Percentiles rank a stretch among this genome's conserved stretches.
Evolutionary conservation across 2,888 invertebrate species (phyloP).

Genomic region (Nomada flava): DNA sequence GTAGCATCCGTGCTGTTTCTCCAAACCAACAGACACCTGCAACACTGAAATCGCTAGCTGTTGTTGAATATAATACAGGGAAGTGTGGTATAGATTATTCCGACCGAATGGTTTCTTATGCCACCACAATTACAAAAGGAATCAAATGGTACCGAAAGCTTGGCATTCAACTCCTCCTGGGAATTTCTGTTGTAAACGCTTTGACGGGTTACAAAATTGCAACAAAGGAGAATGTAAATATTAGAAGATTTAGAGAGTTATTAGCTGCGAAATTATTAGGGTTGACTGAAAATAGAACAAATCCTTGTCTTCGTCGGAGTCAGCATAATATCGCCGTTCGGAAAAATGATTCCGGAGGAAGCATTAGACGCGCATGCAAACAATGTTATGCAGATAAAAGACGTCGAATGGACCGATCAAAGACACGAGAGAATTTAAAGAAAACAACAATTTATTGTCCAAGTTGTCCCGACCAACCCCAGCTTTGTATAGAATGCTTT

Average conservation of each 20-base stretch:
- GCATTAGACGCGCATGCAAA: constrained; percentile 40
- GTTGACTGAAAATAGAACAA: constrained; percentile 35
- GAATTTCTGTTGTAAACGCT: constrained; percentile 36
- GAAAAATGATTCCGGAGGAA: constrained; percentile 37
- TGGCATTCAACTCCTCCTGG: constrained; percentile 41
- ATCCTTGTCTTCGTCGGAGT: constrained; percentile 29
- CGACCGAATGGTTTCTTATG: constrained; percentile 46
- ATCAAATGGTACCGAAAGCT: constrained; percentile 43
- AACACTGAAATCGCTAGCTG: constrained; percentile 33
- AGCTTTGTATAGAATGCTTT: constrained; percentile 1
- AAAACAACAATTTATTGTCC: background rate
- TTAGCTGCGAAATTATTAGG: constrained; percentile 44
- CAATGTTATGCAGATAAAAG: constrained; percentile 4
- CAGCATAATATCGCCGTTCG: constrained; percentile 41
- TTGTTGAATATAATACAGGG: constrained; percentile 26
- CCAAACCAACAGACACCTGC: constrained; percentile 27
- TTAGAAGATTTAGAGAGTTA: constrained; percentile 43
- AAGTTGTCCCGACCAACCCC: background rate
- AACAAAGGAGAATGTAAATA: constrained; percentile 41
- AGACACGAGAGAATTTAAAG: constrained; percentile 13
- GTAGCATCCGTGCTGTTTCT: constrained; percentile 34
- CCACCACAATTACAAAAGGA: constrained; percentile 47
- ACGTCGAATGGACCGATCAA: constrained; percentile 1
- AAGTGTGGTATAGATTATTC: constrained; percentile 5
- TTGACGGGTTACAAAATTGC: constrained; percentile 49